Evolutionary conservation across 2,888 invertebrate species (phyloP).

Genomic region (Phrixothrix hirtus): DNA sequence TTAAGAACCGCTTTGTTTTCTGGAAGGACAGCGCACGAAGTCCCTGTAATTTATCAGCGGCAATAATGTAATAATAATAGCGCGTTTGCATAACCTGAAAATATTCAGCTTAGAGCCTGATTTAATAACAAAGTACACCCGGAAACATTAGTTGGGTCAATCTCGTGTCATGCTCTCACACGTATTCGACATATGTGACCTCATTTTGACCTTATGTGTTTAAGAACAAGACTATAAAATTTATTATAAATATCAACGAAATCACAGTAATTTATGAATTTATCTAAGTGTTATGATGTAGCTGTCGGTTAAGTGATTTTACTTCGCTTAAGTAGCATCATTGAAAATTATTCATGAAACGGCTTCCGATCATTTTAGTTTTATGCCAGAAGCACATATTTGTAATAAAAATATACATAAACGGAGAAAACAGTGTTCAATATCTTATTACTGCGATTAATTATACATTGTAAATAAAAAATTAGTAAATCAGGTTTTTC

Average conservation of each 20-base stretch:
- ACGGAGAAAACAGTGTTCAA: no score
- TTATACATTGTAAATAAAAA: no score
- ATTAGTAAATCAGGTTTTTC: no score
- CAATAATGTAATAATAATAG: constrained; percentile 24
- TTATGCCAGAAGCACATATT: no score
- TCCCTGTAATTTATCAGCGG: constrained; percentile 14
- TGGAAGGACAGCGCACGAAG: constrained; percentile 2
- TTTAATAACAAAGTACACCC: constrained; percentile 29
- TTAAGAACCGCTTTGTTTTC: constrained; percentile 7
- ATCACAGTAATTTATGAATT: constrained; percentile 17
- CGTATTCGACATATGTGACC: constrained; percentile 29
- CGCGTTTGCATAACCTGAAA: constrained; percentile 23
- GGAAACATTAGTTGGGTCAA: constrained; percentile 28
- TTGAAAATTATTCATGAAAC: not conserved
- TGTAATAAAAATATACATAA: no score
- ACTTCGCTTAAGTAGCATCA: not conserved
- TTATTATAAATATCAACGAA: constrained; percentile 12
- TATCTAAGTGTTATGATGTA: no score
- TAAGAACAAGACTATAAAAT: constrained; percentile 9
- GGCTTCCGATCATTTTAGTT: no score
- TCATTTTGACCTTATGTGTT: constrained; percentile 22
- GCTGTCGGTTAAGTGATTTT: no score
- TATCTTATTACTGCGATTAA: no score
- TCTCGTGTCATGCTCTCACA: constrained; percentile 30
- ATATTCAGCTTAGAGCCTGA: constrained; percentile 18